phyloP scores from a whole-genome alignment of 2,888 invertebrate genomes.

The Erebia epiphron region DNA sequence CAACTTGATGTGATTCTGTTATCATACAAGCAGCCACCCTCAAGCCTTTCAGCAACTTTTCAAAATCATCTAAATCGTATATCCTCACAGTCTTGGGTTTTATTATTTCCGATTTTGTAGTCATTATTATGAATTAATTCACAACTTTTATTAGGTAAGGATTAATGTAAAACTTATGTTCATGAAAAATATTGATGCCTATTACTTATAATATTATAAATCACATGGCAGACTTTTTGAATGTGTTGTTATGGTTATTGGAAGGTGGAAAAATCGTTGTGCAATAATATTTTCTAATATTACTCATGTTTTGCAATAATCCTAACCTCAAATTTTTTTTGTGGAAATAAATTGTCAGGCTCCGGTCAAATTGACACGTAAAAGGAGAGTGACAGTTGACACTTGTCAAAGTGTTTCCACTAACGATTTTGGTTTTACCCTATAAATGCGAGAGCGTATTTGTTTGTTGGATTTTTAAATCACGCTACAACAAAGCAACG shows the following conservation, averaged over 20 bases:
- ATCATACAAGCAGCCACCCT: conserved; percentile 84
- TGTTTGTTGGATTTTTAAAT: too few relatives aligned
- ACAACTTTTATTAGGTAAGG: not conserved
- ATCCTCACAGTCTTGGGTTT: conserved; percentile 72
- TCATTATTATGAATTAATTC: conserved; percentile 51
- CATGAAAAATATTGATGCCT: not conserved
- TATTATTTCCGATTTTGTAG: conserved; percentile 57
- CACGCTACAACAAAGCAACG: too few relatives aligned
- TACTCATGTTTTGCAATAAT: not conserved
- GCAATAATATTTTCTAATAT: not conserved
- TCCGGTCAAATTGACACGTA: not conserved
- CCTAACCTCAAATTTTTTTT: not conserved
- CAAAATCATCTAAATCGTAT: conserved; percentile 78
- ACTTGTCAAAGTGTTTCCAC: not conserved
- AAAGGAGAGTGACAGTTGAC: not conserved
- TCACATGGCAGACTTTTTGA: not conserved
- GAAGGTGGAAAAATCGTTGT: not conserved
- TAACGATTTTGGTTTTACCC: not conserved
- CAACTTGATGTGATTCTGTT: conserved; percentile 75
- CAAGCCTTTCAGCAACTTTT: conserved; percentile 76
- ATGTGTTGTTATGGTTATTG: not conserved
- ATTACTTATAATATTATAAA: too few relatives aligned
- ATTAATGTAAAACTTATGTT: not conserved
- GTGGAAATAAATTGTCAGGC: not conserved
- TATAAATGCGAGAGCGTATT: not conserved